phyloP scores from a whole-genome alignment of 1,140 invertebrate genomes.

The Drosophila eugracilis region DNA sequence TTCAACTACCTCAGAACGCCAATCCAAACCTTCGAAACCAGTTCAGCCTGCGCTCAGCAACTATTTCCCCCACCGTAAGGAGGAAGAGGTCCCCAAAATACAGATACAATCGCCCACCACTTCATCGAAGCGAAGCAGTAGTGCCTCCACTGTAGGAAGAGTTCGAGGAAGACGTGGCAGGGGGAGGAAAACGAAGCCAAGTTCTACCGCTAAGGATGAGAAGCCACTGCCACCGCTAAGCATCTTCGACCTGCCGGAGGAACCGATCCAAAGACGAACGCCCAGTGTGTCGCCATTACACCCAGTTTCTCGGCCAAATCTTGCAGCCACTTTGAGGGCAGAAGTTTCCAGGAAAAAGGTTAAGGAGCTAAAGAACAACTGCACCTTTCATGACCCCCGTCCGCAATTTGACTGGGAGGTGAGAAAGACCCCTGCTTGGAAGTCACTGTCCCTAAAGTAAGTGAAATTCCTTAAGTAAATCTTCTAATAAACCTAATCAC shows the following conservation, averaged over 20 bases:
- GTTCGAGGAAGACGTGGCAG: slow-evolving; percentile 25
- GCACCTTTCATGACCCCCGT: slow-evolving; percentile 68
- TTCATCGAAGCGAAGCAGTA: slow-evolving; percentile 64
- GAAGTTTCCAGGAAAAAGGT: slow-evolving; percentile 78
- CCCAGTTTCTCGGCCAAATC: slow-evolving; percentile 79
- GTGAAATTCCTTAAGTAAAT: not conserved
- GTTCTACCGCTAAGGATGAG: slow-evolving; percentile 2
- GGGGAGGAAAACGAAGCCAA: slow-evolving; percentile 28
- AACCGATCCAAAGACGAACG: slow-evolving; percentile 22
- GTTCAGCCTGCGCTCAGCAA: slow-evolving; percentile 28
- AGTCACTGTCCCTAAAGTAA: slow-evolving; percentile 79
- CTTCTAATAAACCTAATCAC: not conserved
- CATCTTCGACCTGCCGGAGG: slow-evolving; percentile 42
- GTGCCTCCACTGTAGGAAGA: slow-evolving; percentile 36
- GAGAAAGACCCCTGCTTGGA: slow-evolving; percentile 82
- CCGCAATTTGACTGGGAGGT: slow-evolving; percentile 80
- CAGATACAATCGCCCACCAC: slow-evolving; percentile 56
- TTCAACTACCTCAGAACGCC: not conserved
- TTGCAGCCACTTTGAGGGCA: slow-evolving; percentile 78
- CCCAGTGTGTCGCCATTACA: slow-evolving; percentile 69
- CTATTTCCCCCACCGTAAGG: slow-evolving; percentile 38
- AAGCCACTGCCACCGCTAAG: slow-evolving; percentile 24
- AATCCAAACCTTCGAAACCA: slow-evolving; percentile 3
- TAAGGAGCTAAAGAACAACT: slow-evolving; percentile 75
- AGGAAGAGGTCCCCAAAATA: slow-evolving; percentile 56